These are phyloP conservation scores for Sphaeridia pumilis DNA, from an alignment of 2,888 invertebrate genomes.

Conservation along the genomic window DNA sequence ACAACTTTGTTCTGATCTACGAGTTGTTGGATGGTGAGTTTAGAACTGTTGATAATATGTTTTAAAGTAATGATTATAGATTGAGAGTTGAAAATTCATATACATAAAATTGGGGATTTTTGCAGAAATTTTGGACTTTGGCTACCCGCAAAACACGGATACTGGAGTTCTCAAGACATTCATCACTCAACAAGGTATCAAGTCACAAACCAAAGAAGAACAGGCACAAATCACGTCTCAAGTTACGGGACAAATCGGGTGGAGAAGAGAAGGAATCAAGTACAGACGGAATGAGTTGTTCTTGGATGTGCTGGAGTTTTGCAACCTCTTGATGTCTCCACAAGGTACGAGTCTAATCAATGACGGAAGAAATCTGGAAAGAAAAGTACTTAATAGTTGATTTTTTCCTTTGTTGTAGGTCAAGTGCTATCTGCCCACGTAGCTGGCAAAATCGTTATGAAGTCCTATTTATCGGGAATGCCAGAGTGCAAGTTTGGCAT, in stretches of 20 bases:
- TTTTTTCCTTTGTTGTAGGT: no score
- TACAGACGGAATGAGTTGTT: conserved; percentile 97
- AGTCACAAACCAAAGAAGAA: conserved; percentile 97
- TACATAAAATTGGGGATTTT: no score
- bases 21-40: conserved; percentile 85
- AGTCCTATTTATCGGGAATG: conserved; percentile 98
- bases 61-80: background rate
- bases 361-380: no score
- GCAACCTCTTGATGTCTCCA: conserved; percentile 97
- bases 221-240: conserved; percentile 99
- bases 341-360: no score
- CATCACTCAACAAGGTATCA: conserved; percentile 98
- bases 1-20: conserved; percentile 99
- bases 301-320: conserved; percentile 96
- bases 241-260: conserved; percentile 95
- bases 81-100: no score
- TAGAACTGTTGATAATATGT: background rate
- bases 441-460: conserved; percentile 99
- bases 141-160: conserved; percentile 99
- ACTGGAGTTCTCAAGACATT: conserved; percentile 98
- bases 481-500: conserved; percentile 95
- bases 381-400: no score
- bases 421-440: conserved; percentile 98
- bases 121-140: conserved; percentile 99
- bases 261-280: conserved; percentile 98